Percentiles rank a stretch among this genome's conserved stretches.
phyloP scores from a whole-genome alignment of 2,113 vertebrate species.

The Cavia aperea region DNA sequence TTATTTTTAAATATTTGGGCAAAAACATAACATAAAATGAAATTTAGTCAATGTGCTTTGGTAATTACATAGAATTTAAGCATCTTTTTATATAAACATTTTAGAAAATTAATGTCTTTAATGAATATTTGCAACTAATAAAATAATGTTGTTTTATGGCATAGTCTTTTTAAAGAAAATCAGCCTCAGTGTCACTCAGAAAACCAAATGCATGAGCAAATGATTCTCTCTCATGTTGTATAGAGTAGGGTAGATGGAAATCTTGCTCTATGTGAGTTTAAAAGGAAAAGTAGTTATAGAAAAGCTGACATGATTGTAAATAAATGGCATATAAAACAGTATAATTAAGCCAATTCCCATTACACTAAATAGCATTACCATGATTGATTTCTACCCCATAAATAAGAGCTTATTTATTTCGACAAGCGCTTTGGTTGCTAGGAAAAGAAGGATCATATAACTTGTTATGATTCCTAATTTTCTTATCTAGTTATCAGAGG shows the following conservation, averaged over 20 bases:
- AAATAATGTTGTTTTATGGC: background rate
- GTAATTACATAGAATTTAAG: background rate
- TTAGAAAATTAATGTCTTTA: background rate
- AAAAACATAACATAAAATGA: constrained; percentile 13
- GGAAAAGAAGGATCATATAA: background rate
- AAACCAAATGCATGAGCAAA: background rate
- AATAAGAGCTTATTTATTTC: constrained; percentile 12
- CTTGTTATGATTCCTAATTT: background rate
- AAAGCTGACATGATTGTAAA: constrained; percentile 8
- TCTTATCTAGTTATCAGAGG: background rate
- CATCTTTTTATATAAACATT: background rate
- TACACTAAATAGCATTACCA: constrained; percentile 17
- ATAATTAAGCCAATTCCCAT: constrained; percentile 31
- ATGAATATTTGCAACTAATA: background rate
- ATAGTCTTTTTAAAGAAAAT: background rate
- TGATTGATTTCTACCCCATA: background rate
- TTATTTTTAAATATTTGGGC: background rate
- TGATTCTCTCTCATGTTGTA: background rate
- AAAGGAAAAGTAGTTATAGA: constrained; percentile 2
- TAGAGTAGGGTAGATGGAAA: background rate
- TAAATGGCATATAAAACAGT: background rate
- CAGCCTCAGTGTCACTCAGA: background rate
- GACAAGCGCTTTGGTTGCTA: background rate
- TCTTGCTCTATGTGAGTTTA: background rate
- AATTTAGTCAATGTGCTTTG: background rate